Conservation (phyloP, 53 echinoderm and acorn worm species). For the Crossaster papposus region DNA sequence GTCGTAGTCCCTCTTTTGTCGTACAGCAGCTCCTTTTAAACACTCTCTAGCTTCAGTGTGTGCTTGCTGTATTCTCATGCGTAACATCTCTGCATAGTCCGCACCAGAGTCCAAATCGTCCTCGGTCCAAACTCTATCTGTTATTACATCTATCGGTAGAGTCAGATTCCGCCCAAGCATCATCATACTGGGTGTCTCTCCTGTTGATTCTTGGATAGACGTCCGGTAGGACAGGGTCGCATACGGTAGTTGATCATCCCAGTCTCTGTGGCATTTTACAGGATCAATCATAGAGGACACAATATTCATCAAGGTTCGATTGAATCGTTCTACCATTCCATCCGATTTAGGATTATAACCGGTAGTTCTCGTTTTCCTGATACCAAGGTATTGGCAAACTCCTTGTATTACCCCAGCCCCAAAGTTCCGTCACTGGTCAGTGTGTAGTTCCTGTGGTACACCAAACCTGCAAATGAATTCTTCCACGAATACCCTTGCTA, state of each 20-base stretch:
- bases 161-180: neutral
- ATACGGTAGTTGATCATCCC: neutral
- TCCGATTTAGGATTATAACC: conserved; percentile 7
- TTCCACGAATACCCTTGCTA: neutral
- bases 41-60: no score
- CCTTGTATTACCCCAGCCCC: neutral
- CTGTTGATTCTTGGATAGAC: conserved; percentile 1
- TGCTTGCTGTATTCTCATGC: no score
- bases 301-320: conserved; percentile 4
- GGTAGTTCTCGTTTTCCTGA: conserved; percentile 4
- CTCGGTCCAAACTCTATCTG: neutral
- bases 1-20: no score
- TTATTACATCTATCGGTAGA: neutral
- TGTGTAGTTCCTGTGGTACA: neutral
- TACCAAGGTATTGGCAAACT: neutral
- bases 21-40: no score
- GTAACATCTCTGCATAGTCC: no score
- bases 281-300: conserved; percentile 11
- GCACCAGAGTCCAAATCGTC: neutral
- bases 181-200: conserved; percentile 21
- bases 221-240: neutral
- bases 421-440: neutral
- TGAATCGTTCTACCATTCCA: conserved; percentile 1
- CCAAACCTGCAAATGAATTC: conserved; percentile 14
- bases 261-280: neutral